Evolutionary conservation across 2,888 invertebrate species (phyloP), one percentile per base, ranked within the genome.

Genomic region (Phyto melanocephala): DNA sequence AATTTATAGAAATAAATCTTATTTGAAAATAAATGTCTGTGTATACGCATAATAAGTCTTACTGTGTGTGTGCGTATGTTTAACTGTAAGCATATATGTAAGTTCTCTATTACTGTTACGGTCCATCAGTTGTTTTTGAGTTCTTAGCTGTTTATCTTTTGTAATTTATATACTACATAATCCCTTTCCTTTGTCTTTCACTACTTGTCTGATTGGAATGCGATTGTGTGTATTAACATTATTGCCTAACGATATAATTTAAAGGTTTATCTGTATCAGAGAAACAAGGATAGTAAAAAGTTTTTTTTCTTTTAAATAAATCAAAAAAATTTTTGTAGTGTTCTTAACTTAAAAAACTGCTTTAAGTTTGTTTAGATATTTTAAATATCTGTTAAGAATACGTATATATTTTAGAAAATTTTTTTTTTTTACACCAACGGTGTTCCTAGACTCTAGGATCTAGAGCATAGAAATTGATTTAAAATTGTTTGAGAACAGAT

Each of bases 1-100:
- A 65, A 72, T 79, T 78, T 78, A 63, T 70, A 70, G n/a, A 63
- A 70, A 71, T 70, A 75, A 75, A 75, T 63, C 56, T 56, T 75
- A 47, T 65, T 63, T 52, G 42, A 75, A 63, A 63, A 54, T 42
- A 52, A 42, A 65, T 24, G 33, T 58, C 15, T 62, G n/a, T 54
- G 28, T 74, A 6, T 65, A 65, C 75, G 24, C 65, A 45, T 65
- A 45, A 65, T 60, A 24, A 15, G 11, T 22, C 35, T 11, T 15
- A 15, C 13, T 47, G 58, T 35, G 13, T 28, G 24, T 13, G 37
- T 28, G 37, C 40, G 33, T 37, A 1, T 52, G 17, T 40, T 17
- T n/a, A n/a, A n/a, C n/a, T n/a, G n/a, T n/a, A n/a, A n/a, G n/a
- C n/a, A n/a, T 5, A n/a, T 28, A 1, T 28, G 54, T 50, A 2